Percentiles rank a stretch among this genome's conserved stretches.
phyloP scores from a whole-genome alignment of 2,113 vertebrate species.

The Archocentrus centrarchus region DNA sequence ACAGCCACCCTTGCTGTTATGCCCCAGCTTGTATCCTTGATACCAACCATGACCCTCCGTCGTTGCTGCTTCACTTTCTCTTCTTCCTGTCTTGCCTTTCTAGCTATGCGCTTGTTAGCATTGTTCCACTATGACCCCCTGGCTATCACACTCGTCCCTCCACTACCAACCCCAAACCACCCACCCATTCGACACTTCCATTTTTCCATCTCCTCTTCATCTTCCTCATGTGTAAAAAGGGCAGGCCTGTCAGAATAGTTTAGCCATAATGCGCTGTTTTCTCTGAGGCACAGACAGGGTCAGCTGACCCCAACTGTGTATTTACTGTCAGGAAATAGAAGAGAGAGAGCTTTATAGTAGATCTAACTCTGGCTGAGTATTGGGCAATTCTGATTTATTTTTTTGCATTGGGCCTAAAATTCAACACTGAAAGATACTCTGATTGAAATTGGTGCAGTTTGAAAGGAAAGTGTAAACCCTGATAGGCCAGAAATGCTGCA shows the following conservation, averaged over 20 bases:
- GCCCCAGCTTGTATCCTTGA: conserved; percentile 8
- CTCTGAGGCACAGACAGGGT: conserved; percentile 65
- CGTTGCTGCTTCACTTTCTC: conserved; percentile 21
- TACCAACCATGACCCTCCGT: conserved; percentile 14
- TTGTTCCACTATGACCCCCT: conserved; percentile 32
- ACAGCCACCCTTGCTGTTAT: conserved; percentile 12
- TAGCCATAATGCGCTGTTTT: conserved; percentile 68
- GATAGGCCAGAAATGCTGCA: not conserved
- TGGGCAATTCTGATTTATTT: conserved; percentile 19
- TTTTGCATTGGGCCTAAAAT: not conserved
- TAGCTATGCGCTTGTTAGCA: conserved; percentile 37
- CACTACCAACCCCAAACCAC: not conserved
- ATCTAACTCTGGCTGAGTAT: conserved; percentile 31
- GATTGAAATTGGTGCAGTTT: not conserved
- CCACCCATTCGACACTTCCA: conserved; percentile 15
- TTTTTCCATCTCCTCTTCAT: conserved; percentile 42
- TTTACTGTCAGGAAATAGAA: conserved; percentile 62
- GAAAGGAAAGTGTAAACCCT: not conserved
- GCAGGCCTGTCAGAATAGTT: conserved; percentile 76
- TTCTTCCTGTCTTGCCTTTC: not conserved
- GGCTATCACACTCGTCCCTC: not conserved
- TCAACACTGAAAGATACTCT: not conserved
- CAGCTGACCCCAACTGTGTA: conserved; percentile 68
- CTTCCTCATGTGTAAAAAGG: conserved; percentile 70
- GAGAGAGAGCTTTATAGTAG: conserved; percentile 22